These are phyloP conservation scores for Oasisia sp. DNA, from an alignment of 2,888 invertebrate genomes.

Conservation along the genomic window DNA sequence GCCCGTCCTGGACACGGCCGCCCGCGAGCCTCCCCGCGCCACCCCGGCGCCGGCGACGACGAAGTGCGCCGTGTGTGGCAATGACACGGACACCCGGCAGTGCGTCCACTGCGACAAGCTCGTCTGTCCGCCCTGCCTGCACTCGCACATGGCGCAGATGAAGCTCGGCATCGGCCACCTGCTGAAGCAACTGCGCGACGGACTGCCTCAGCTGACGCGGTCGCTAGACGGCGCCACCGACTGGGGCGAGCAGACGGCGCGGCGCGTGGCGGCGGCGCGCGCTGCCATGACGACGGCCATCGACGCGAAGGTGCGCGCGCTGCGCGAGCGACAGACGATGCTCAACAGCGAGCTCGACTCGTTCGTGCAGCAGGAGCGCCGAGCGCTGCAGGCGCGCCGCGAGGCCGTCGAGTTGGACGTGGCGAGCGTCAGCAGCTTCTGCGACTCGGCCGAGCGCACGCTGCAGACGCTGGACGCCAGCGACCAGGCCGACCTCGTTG, in stretches of 20 bases:
- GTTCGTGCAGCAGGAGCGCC: slow-evolving; percentile 87
- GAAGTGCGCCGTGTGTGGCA: slow-evolving; percentile 65
- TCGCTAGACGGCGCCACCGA: slow-evolving; percentile 34
- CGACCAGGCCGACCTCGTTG: slow-evolving; percentile 50
- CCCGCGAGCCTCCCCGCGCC: background rate
- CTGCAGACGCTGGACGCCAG: slow-evolving; percentile 27
- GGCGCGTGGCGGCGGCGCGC: slow-evolving; percentile 83
- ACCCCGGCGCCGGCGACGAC: slow-evolving; percentile 38
- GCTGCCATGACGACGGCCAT: slow-evolving; percentile 83
- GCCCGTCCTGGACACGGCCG: slow-evolving; percentile 71
- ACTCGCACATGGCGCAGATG: slow-evolving; percentile 71
- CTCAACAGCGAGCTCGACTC: slow-evolving; percentile 77
- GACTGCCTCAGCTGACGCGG: slow-evolving; percentile 73
- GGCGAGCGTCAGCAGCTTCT: slow-evolving; percentile 94
- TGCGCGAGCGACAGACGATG: slow-evolving; percentile 72
- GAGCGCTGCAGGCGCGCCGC: slow-evolving; percentile 84
- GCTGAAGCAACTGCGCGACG: slow-evolving; percentile 75
- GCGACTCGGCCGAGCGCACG: slow-evolving; percentile 72
- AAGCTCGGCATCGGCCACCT: slow-evolving; percentile 89
- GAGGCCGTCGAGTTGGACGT: slow-evolving; percentile 95
- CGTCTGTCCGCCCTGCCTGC: slow-evolving; percentile 39
- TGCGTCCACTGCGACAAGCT: slow-evolving; percentile 98
- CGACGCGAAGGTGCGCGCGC: slow-evolving; percentile 59
- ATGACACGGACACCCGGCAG: slow-evolving; percentile 65
- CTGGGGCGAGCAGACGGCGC: slow-evolving; percentile 69